Conservation (phyloP, 2,113 vertebrate species). For the Stegostoma tigrinum region DNA sequence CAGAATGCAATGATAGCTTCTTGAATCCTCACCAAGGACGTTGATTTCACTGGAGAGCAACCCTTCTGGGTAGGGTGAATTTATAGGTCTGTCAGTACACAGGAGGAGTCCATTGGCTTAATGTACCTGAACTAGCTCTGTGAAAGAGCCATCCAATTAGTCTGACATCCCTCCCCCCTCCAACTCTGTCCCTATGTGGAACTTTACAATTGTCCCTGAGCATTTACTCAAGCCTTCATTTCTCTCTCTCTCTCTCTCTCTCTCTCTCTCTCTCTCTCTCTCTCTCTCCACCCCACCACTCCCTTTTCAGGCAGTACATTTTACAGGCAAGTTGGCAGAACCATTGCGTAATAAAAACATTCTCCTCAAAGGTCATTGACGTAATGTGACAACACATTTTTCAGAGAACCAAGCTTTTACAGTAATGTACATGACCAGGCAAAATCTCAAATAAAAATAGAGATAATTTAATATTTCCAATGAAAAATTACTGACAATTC, state of each 20-base stretch:
- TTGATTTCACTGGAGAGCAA: neutral
- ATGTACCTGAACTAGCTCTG: neutral
- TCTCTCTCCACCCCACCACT: no score
- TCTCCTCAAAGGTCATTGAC: neutral
- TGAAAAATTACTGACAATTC: neutral
- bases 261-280: no score
- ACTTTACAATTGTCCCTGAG: neutral
- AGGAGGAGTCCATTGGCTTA: neutral
- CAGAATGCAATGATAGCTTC: neutral
- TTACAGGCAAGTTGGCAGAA: neutral
- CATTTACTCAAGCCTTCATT: neutral
- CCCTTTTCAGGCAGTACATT: neutral
- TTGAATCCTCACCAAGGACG: neutral
- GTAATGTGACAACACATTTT: neutral
- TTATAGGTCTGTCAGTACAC: neutral
- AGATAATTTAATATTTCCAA: neutral
- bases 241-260: no score
- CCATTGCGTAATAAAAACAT: neutral
- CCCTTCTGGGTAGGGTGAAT: neutral
- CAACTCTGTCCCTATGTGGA: neutral
- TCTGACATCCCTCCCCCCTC: neutral
- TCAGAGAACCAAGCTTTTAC: neutral
- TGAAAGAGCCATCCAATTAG: neutral
- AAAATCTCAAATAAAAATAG: neutral
- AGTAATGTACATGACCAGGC: neutral